Conservation (phyloP, 2,113 vertebrate species). For the Hyaena hyaena region DNA sequence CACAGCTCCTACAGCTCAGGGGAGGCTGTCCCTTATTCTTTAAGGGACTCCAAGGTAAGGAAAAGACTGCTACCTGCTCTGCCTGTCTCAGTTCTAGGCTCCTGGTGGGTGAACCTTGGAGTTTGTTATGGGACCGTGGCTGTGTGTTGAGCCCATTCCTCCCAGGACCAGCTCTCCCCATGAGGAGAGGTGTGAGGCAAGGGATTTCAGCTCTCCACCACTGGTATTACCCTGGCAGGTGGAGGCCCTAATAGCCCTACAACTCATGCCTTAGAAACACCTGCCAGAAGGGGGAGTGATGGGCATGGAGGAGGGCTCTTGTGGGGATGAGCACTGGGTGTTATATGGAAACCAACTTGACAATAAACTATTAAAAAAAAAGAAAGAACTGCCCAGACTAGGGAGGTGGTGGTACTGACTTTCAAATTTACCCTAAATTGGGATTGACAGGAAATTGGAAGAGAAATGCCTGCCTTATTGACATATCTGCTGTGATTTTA, state of each 20-base stretch:
- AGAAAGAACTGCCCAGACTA: too few species aligned
- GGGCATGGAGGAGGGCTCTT: too few species aligned
- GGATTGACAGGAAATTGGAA: neutral
- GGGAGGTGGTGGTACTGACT: neutral
- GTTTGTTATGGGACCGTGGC: neutral
- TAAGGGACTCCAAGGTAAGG: neutral
- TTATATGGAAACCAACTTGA: too few species aligned
- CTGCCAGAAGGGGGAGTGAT: neutral
- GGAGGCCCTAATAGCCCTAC: neutral
- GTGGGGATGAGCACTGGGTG: too few species aligned
- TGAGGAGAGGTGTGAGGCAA: too few species aligned
- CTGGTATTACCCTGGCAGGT: neutral
- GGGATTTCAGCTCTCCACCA: too few species aligned
- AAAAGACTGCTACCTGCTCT: neutral
- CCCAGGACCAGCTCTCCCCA: neutral
- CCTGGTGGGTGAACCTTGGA: neutral
- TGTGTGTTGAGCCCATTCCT: neutral
- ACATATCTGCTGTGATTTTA: neutral
- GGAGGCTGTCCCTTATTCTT: neutral
- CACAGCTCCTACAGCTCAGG: neutral
- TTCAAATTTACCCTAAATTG: neutral
- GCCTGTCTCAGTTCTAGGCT: neutral
- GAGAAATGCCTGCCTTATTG: neutral
- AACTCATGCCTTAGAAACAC: neutral
- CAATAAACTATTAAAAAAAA: too few species aligned